phyloP scores from a whole-genome alignment of 2,113 vertebrate genomes.

The Apteryx mantelli region DNA sequence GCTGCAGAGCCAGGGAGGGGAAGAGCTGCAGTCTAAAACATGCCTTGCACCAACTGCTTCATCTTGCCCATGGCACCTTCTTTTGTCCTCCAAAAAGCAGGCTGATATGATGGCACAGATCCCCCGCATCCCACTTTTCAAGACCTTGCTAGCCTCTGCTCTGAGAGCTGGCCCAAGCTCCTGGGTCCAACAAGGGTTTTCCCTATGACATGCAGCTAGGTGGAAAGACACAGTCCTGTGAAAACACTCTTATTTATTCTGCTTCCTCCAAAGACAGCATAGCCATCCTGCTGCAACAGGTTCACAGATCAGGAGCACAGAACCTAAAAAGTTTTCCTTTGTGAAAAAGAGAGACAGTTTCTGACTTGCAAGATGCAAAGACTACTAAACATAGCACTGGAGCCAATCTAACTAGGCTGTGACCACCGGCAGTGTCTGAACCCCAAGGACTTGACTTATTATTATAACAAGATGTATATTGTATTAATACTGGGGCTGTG shows the following conservation, averaged over 20 bases:
- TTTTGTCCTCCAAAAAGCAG: not conserved
- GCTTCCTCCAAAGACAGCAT: not conserved
- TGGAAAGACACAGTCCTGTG: not conserved
- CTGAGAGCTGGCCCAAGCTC: not conserved
- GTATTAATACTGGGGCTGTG: not conserved
- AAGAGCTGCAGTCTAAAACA: not conserved
- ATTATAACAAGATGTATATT: not conserved
- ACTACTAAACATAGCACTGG: not conserved
- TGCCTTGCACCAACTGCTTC: not conserved
- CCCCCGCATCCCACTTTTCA: not conserved
- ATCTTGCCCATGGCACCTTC: not conserved
- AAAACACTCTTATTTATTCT: not conserved
- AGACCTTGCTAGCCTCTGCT: not conserved
- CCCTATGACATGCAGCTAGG: rapidly evolving
- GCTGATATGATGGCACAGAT: not conserved
- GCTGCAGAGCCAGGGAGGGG: not conserved
- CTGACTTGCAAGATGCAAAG: not conserved
- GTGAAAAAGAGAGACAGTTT: not conserved
- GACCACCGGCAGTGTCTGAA: not conserved
- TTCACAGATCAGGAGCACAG: not conserved
- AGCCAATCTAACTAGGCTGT: not conserved
- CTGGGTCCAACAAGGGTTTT: not conserved
- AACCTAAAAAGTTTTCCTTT: not conserved
- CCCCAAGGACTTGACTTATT: not conserved
- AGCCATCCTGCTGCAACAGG: not conserved